Percentiles rank a stretch among this genome's conserved stretches.
These are phyloP conservation scores for Zophobas atratus DNA, from an alignment of 1,140 invertebrate species.

Conservation along the genomic window DNA sequence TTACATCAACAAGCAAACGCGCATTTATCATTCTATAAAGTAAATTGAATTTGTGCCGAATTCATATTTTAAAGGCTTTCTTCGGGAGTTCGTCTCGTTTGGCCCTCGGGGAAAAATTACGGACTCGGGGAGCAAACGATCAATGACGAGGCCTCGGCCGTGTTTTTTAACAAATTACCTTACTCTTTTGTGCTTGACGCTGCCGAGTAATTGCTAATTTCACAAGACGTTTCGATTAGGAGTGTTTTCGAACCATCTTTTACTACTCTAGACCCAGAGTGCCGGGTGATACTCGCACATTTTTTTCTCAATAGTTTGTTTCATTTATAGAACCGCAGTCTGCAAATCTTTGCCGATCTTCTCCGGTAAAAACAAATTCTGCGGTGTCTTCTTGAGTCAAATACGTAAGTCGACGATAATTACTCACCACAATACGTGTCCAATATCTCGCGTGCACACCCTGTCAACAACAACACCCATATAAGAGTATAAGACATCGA, in stretches of 20 bases:
- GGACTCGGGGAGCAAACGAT: conserved; percentile 10
- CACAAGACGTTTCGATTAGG: conserved; percentile 36
- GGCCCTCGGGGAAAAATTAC: not conserved
- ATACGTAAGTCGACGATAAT: too few relatives aligned
- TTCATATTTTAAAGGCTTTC: not conserved
- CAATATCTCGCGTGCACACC: too few relatives aligned
- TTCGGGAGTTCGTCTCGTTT: not conserved
- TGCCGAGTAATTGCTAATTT: conserved; percentile 37
- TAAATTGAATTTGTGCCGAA: conserved; percentile 1
- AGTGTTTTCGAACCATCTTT: conserved; percentile 2
- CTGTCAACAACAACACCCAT: not conserved
- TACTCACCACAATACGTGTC: too few relatives aligned
- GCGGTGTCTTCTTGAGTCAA: too few relatives aligned
- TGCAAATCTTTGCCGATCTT: not conserved
- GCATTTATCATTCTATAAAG: not conserved
- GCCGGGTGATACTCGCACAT: not conserved
- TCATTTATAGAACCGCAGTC: not conserved
- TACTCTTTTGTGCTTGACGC: conserved; percentile 27
- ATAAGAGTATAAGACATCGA: not conserved
- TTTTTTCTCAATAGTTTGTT: not conserved
- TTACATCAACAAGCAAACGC: conserved; percentile 24
- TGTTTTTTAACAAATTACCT: conserved; percentile 37
- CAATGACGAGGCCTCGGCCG: conserved; percentile 5
- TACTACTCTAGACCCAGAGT: not conserved
- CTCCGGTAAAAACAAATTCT: too few relatives aligned